phyloP scores from a whole-genome alignment of 2,797 vertebrate genomes.

The Morelia viridis region DNA sequence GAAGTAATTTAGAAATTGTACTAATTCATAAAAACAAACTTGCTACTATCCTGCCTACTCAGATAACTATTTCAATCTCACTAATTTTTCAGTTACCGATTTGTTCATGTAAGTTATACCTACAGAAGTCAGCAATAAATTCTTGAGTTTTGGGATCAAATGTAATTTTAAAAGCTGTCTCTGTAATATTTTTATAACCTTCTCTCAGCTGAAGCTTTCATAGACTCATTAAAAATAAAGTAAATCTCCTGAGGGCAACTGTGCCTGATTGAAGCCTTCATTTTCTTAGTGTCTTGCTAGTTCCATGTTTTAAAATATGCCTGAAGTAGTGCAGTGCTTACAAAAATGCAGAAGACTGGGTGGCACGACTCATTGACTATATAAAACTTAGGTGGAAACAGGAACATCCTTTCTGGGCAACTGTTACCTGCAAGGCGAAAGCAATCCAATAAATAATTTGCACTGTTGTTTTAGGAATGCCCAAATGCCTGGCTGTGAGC shows the following conservation, averaged over 20 bases:
- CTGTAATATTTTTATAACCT: constrained; percentile 12
- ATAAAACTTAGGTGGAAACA: neutral
- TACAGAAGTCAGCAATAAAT: neutral
- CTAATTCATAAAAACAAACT: constrained; percentile 3
- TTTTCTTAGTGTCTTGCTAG: neutral
- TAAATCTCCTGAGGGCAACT: neutral
- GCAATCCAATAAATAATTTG: neutral
- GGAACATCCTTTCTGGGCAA: neutral
- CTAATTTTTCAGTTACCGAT: neutral
- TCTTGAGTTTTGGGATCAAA: constrained; percentile 3
- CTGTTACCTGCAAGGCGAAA: neutral
- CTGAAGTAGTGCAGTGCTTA: neutral
- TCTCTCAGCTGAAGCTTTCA: neutral
- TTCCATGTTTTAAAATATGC: neutral
- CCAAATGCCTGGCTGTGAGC: neutral
- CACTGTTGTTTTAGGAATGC: too few relatives aligned
- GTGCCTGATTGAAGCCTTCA: neutral
- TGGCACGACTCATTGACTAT: neutral
- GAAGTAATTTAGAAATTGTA: neutral
- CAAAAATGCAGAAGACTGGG: neutral
- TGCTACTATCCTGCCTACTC: neutral
- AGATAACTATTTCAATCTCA: neutral
- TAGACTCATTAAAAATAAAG: constrained; percentile 1
- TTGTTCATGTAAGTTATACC: neutral
- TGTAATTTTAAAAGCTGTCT: neutral